These are phyloP conservation scores for Dicaeum eximium DNA, from an alignment of 2,113 vertebrate species.

Conservation along the genomic window DNA sequence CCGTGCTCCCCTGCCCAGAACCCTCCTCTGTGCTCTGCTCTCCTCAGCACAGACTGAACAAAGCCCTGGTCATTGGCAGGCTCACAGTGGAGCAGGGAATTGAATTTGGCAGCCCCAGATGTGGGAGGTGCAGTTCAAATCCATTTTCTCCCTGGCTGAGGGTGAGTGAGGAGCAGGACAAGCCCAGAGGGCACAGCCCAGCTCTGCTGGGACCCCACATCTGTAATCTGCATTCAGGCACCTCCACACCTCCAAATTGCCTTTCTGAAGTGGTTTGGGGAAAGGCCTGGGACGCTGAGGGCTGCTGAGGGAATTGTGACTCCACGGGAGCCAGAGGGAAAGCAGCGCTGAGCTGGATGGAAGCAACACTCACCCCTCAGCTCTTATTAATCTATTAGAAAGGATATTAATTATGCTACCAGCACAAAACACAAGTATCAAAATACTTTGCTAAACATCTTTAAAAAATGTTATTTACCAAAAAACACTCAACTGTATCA, in stretches of 20 bases:
- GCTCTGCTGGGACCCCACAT: fast-evolving
- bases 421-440: constrained; percentile 29
- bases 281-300: fast-evolving
- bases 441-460: constrained; percentile 31
- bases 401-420: background rate
- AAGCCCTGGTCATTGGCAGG: background rate
- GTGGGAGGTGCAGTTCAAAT: background rate
- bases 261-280: background rate
- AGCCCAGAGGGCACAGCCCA: background rate
- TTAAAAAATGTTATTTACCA: constrained; percentile 10
- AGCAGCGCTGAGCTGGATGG: background rate
- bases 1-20: fast-evolving
- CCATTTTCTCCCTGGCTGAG: background rate
- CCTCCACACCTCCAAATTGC: fast-evolving
- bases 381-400: background rate
- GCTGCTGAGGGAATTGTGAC: background rate
- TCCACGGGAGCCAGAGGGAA: background rate
- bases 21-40: no score
- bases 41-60: background rate
- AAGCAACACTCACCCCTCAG: background rate
- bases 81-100: fast-evolving
- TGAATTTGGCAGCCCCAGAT: background rate
- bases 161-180: background rate
- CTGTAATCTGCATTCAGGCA: background rate
- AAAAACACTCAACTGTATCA: background rate